Evolutionary conservation across 2,888 invertebrate species (phyloP).

Genomic region (Drosophila koepferae): DNA sequence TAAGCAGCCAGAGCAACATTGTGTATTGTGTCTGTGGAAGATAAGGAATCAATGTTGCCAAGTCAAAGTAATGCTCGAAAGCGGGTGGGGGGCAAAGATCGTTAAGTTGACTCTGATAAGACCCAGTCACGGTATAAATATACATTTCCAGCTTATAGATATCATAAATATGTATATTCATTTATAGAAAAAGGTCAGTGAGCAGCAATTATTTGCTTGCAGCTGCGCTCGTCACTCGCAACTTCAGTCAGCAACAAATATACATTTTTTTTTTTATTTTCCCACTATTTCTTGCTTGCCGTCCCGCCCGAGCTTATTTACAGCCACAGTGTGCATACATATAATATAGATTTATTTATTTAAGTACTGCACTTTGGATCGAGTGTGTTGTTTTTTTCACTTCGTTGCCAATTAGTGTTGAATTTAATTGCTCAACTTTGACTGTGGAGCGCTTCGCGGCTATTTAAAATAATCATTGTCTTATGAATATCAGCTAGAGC

Average conservation of each 20-base stretch:
- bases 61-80: background rate
- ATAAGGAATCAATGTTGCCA: conserved; percentile 42
- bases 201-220: conserved; percentile 21
- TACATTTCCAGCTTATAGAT: background rate
- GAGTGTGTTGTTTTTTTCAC: background rate
- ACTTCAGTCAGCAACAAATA: conserved; percentile 61
- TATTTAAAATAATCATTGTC: conserved; percentile 29
- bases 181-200: background rate
- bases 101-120: conserved; percentile 34
- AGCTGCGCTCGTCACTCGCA: background rate
- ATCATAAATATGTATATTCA: background rate
- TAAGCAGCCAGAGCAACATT: conserved; percentile 28
- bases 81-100: conserved; percentile 49
- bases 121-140: background rate
- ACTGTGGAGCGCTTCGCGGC: background rate
- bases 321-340: background rate
- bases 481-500: conserved; percentile 12
- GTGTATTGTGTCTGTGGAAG: conserved; percentile 10
- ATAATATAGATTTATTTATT: conserved; percentile 3
- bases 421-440: conserved; percentile 8
- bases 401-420: background rate
- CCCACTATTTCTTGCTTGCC: background rate
- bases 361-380: conserved; percentile 6
- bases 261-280: background rate
- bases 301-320: background rate